These are phyloP conservation scores for Tenthredo amoena DNA, from an alignment of 2,888 invertebrate genomes.

Conservation along the genomic window DNA sequence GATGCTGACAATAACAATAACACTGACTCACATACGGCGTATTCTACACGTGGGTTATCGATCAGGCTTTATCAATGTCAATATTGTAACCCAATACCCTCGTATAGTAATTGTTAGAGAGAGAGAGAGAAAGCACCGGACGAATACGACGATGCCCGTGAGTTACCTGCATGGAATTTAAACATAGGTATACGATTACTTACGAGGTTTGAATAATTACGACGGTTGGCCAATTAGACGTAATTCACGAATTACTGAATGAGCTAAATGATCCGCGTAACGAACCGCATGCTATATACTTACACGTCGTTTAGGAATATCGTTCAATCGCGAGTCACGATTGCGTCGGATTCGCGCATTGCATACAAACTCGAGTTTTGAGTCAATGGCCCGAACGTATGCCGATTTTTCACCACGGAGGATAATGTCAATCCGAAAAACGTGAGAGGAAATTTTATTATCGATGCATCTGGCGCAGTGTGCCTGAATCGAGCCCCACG, in stretches of 20 bases:
- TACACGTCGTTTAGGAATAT: background rate
- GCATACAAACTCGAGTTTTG: background rate
- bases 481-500: background rate
- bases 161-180: background rate
- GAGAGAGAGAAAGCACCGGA: constrained; percentile 1
- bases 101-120: background rate
- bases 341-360: background rate
- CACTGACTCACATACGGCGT: background rate
- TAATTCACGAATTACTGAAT: background rate
- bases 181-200: background rate
- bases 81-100: constrained; percentile 1
- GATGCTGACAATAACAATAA: constrained; percentile 16
- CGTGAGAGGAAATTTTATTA: background rate
- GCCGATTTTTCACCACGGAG: background rate
- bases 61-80: constrained; percentile 39
- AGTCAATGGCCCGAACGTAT: background rate
- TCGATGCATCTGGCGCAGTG: background rate
- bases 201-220: background rate
- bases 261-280: background rate
- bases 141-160: background rate
- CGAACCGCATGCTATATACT: background rate
- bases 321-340: background rate
- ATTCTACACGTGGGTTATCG: constrained; percentile 30
- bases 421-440: background rate
- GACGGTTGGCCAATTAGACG: background rate